Percentiles rank a stretch among this genome's conserved stretches.
phyloP scores from a whole-genome alignment of 2,113 vertebrate genomes.

The Tachycineta bicolor region DNA sequence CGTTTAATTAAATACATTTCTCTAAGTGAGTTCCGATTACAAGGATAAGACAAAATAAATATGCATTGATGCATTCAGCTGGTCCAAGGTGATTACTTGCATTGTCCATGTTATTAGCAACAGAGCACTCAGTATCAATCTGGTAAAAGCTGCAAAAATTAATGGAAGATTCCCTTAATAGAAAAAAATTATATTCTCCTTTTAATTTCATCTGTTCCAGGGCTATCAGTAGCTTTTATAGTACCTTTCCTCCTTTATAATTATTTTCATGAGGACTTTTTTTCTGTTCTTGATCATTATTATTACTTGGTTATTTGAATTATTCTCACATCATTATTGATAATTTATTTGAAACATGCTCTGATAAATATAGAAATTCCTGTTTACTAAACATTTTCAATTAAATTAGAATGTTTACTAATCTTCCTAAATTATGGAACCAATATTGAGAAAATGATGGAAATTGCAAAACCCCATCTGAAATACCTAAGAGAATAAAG shows the following conservation, averaged over 20 bases:
- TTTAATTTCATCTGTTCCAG: background rate
- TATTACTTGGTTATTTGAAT: background rate
- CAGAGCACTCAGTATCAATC: background rate
- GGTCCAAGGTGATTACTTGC: background rate
- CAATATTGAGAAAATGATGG: background rate
- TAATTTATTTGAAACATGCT: background rate
- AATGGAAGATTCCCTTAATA: background rate
- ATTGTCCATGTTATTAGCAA: background rate
- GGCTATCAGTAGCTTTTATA: background rate
- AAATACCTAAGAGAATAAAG: background rate
- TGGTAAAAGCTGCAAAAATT: background rate
- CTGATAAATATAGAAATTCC: background rate
- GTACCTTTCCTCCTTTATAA: background rate
- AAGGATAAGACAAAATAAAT: background rate
- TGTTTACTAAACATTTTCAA: background rate
- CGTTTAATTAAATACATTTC: constrained; percentile 14
- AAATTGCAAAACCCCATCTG: background rate
- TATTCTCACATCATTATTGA: background rate
- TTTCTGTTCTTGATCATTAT: background rate
- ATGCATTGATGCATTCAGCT: background rate
- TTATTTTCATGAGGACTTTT: background rate
- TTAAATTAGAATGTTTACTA: background rate
- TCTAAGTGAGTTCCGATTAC: background rate
- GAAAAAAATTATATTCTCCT: background rate
- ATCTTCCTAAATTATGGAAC: background rate